Percentiles rank a stretch among this genome's conserved stretches.
These are phyloP conservation scores for Neosilurus hyrtlii DNA, from an alignment of 2,797 vertebrate species.

Conservation along the genomic window DNA sequence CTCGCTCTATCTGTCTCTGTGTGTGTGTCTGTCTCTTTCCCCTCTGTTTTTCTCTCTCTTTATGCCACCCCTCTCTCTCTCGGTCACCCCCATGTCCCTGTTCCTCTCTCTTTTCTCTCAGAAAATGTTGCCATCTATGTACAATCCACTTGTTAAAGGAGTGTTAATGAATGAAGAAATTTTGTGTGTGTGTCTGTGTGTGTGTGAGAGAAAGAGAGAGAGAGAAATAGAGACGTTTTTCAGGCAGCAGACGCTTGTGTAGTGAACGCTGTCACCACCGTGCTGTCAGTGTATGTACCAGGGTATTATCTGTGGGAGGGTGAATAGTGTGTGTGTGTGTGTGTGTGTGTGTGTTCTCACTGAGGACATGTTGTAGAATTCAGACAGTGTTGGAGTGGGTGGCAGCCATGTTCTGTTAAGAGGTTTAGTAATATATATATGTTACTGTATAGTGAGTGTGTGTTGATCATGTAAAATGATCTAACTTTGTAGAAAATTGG, in stretches of 20 bases:
- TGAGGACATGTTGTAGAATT: constrained; percentile 20
- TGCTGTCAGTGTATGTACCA: constrained; percentile 31
- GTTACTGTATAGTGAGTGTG: not conserved
- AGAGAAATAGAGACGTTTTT: not conserved
- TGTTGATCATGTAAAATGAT: not conserved
- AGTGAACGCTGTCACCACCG: not conserved
- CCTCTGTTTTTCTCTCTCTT: too few species aligned
- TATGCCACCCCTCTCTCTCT: too few species aligned
- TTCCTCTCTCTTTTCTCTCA: too few species aligned
- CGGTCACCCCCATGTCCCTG: too few species aligned
- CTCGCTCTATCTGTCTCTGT: too few species aligned
- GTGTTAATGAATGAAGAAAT: not conserved
- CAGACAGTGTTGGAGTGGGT: constrained; percentile 34
- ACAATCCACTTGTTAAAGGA: not conserved
- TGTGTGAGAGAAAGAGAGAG: not conserved
- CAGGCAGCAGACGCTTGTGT: not conserved
- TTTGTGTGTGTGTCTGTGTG: not conserved
- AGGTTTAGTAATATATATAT: constrained; percentile 25
- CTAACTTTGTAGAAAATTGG: too few species aligned
- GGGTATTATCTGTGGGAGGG: constrained; percentile 19
- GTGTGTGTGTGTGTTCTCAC: not conserved
- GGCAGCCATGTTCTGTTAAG: constrained; percentile 39
- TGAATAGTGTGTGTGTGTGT: constrained; percentile 17
- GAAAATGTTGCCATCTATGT: not conserved
- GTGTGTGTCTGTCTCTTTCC: too few species aligned